Base-by-base conservation (phyloP, 1,140 invertebrate genomes). In the Drosophila littoralis region DNA sequence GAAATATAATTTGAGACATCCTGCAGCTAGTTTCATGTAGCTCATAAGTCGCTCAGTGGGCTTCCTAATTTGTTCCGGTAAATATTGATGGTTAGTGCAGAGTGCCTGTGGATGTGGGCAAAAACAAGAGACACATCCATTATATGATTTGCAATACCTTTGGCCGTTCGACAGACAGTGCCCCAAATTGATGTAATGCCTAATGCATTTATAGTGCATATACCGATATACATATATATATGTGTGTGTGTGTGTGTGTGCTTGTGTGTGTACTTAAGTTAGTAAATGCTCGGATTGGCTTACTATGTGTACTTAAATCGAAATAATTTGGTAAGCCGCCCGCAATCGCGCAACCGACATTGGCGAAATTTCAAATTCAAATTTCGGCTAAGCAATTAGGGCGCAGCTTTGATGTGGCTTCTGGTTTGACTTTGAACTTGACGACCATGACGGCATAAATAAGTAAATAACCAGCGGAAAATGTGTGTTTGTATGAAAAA, bases 321-420 rank as follows among this genome's bases (percentile, higher is more conserved):
- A 43, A 50, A 66, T 66, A 66, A 13, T 68, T 43, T 68, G 66
- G 58, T n/a, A 12, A 61, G 33, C 55, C 36, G 9, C 66, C 7
- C 40, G 57, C 46, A 63, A 51, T 45, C n/a, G 46, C 54, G 10
- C 17, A 59, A 58, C 55, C 55, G 46, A 55, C 58, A 58, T 60
- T 55, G 55, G 38, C 36, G 35, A 58, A 70, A 36, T 51, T 68
- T 68, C 51, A 61, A 85, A 81, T 81, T 79, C 51, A 68, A 81
- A 81, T 71, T 75, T 85, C 66, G 73, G 43, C 40, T 42, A 75
- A 69, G 82, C 82, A 85, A 85, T 86, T 86, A 86, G 58, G 42
- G 51, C 57, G 43, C 10, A 22, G 40, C 82, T 86, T 86, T 86
- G 82, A 86, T 86, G 82, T 86, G 82, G 82, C 75, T 73, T 67